Base-by-base conservation (phyloP, 2,888 invertebrate species). In the Drosophila fulvimacula region DNA sequence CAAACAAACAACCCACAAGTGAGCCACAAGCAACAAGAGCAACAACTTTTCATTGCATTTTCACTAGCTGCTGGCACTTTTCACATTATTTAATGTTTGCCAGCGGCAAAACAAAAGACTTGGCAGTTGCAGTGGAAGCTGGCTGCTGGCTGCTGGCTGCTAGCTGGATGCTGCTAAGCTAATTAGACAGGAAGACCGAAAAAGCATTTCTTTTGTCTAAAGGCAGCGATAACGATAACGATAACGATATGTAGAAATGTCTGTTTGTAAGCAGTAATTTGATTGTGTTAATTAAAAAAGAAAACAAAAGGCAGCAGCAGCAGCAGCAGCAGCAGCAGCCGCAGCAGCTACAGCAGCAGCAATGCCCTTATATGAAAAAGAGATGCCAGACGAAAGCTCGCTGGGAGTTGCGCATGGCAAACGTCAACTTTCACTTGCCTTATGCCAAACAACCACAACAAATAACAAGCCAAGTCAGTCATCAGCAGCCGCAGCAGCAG, bases 381-480 rank as follows among this genome's bases (percentile, higher is more conserved):
- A 79, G 80, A 73, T 83, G 73, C 59, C 52, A 78, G 84, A 81
- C 73, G 75, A 77, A 77, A 77, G 78, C 75, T 70, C 70, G 70
- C 76, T 70, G 75, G 63, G 79, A 68, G 70, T 59, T 48, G 69
- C 76, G 69, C 74, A 63, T 73, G 69, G 61, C 75, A 75, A 75
- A 67, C 63, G 60, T 41, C 62, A 91, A 91, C 91, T 91, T 91
- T 91, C 91, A 91, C 91, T 91, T 80, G 83, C 88, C 88, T 84
- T 88, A 78, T 79, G 76, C 79, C 82, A 79, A 85, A 81, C 70
- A 73, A 66, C 74, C 42, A 62, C 70, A 72, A 67, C 57, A 82
- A 86, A 69, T 75, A 73, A 69, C 57, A 82, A 86, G 51, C 51
- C 85, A 80, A 76, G 69, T 76, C 81, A 77, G 76, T 76, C 73